These are phyloP conservation scores for Globicephala melas DNA, from an alignment of 2,113 vertebrate genomes.

Conservation along the genomic window DNA sequence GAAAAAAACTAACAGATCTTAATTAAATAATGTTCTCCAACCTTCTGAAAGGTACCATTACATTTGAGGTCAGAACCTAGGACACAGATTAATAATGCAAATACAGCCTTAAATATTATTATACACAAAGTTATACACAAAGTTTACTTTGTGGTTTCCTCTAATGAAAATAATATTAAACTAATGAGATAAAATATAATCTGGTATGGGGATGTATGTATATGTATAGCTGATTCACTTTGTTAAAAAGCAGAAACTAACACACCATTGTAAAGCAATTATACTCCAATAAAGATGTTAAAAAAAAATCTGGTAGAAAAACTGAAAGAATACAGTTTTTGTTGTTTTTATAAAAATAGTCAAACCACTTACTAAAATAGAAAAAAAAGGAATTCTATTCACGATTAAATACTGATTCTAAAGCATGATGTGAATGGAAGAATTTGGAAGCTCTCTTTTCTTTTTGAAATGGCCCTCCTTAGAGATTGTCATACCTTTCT, in stretches of 20 bases:
- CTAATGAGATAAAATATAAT: conserved; percentile 14
- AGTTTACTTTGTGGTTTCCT: not conserved
- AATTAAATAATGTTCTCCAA: conserved; percentile 12
- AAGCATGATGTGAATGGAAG: not conserved
- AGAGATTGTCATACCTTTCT: not conserved
- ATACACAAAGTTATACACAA: not conserved
- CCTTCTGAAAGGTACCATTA: not conserved
- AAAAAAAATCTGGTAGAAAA: conserved; percentile 1
- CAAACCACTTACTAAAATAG: not conserved
- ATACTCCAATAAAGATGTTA: too few relatives aligned
- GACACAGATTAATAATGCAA: conserved; percentile 21
- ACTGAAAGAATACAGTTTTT: not conserved
- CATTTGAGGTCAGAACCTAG: not conserved
- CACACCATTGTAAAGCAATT: too few relatives aligned
- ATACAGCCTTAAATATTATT: not conserved
- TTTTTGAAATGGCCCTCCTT: not conserved
- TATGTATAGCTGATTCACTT: too few relatives aligned
- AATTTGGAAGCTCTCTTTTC: not conserved
- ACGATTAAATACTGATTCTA: not conserved
- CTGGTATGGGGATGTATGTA: not conserved
- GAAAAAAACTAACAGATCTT: not conserved
- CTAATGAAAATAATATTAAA: conserved; percentile 1
- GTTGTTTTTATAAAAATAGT: not conserved
- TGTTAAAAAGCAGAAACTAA: too few relatives aligned
- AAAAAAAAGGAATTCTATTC: conserved; percentile 16